A percentile compares a stretch with the other conserved stretches of the same genome.
These are phyloP conservation scores for Corythoichthys haematopterus DNA, from an alignment of 2,113 vertebrate genomes.

Conservation along the genomic window DNA sequence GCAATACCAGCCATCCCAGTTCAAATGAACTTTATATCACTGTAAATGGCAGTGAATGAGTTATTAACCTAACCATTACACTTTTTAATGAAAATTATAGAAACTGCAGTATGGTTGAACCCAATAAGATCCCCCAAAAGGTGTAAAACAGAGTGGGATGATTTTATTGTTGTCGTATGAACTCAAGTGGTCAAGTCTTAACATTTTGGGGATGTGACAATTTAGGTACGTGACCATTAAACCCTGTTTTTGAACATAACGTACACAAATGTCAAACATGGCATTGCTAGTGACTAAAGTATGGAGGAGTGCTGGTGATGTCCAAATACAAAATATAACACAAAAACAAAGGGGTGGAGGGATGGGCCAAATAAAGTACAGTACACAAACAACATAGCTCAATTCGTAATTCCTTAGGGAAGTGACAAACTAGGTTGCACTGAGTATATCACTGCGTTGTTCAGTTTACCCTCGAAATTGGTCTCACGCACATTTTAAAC, in stretches of 20 bases:
- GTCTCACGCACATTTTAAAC: constrained; percentile 19
- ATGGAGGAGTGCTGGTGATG: neutral
- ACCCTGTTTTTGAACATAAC: constrained; percentile 37
- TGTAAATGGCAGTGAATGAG: too few species aligned
- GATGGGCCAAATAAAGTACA: constrained; percentile 15
- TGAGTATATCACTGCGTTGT: constrained; percentile 21
- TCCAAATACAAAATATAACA: neutral
- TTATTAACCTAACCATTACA: too few species aligned
- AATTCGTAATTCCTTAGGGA: constrained; percentile 4
- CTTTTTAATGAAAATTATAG: neutral
- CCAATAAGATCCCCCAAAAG: neutral
- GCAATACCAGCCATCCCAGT: too few species aligned
- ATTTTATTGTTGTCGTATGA: constrained; percentile 56
- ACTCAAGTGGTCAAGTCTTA: constrained; percentile 31
- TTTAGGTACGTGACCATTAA: constrained; percentile 10
- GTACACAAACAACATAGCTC: constrained; percentile 44
- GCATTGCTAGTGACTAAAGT: neutral
- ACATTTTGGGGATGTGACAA: constrained; percentile 38
- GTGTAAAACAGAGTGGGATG: constrained; percentile 33
- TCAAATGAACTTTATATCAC: too few species aligned
- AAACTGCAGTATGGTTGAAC: neutral
- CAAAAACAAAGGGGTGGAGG: neutral
- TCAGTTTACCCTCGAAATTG: constrained; percentile 36
- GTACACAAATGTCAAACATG: constrained; percentile 35
- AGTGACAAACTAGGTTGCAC: neutral